These are phyloP conservation scores for Colinus virginianus DNA, from an alignment of 2,113 vertebrate species.

Conservation along the genomic window DNA sequence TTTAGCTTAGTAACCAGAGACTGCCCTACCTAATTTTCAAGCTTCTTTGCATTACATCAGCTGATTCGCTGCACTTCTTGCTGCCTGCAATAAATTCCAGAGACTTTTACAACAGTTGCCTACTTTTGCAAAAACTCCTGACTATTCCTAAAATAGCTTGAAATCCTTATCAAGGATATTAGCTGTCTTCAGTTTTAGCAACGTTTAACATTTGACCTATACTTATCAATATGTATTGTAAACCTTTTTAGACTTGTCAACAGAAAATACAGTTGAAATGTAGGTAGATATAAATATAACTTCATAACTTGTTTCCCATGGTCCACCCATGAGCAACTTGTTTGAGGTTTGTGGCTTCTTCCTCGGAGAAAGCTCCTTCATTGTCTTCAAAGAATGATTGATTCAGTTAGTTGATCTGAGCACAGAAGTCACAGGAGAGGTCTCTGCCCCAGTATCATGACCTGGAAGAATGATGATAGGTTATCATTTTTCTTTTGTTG, in stretches of 20 bases:
- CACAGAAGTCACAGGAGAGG: constrained; percentile 41
- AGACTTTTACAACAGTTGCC: neutral
- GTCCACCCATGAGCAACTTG: constrained; percentile 56
- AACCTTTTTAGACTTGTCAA: constrained; percentile 72
- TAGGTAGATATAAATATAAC: constrained; percentile 79
- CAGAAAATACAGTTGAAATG: constrained; percentile 64
- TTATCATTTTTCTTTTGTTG: constrained; percentile 59
- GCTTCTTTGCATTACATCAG: neutral
- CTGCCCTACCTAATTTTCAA: neutral
- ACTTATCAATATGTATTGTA: constrained; percentile 78
- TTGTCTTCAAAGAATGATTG: constrained; percentile 60
- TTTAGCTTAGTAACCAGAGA: neutral
- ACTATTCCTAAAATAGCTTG: constrained; percentile 22
- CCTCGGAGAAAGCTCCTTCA: constrained; percentile 55
- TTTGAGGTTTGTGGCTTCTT: constrained; percentile 59
- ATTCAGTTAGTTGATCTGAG: constrained; percentile 31
- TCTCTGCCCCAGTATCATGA: constrained; percentile 35
- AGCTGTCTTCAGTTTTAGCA: constrained; percentile 55
- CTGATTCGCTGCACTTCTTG: rapidly evolving
- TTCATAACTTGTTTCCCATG: constrained; percentile 71
- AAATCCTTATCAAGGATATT: constrained; percentile 50
- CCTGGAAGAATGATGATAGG: constrained; percentile 51
- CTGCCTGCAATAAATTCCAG: neutral
- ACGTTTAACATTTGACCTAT: constrained; percentile 69
- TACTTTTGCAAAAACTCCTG: neutral